Conservation (phyloP, 1,140 invertebrate species). For the Scaptomyza graminum region DNA sequence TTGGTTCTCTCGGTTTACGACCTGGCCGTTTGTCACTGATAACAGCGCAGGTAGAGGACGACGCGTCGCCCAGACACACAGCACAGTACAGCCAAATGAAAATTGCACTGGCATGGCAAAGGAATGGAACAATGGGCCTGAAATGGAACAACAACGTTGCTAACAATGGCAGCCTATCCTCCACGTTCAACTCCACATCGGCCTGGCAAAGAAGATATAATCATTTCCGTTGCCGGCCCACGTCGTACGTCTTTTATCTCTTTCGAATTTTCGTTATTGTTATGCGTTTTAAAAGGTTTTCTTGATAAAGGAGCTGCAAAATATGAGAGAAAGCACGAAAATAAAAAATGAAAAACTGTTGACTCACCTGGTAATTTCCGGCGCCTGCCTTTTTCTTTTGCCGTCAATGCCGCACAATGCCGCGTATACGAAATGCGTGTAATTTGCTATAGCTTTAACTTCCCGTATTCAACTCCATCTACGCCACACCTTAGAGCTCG, state of each 20-base stretch:
- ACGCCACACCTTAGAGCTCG: slow-evolving; percentile 12
- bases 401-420: slow-evolving; percentile 38
- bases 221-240: slow-evolving; percentile 79
- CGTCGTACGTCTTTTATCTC: slow-evolving; percentile 80
- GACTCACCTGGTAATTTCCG: slow-evolving; percentile 79
- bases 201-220: slow-evolving; percentile 65
- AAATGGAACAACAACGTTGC: slow-evolving; percentile 64
- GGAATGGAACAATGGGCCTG: slow-evolving; percentile 68
- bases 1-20: slow-evolving; percentile 35
- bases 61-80: slow-evolving; percentile 15
- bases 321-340: slow-evolving; percentile 11
- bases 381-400: slow-evolving; percentile 43
- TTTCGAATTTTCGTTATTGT: slow-evolving; percentile 82
- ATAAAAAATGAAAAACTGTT: slow-evolving; percentile 60
- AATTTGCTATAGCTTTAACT: slow-evolving; percentile 21
- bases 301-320: slow-evolving; percentile 56
- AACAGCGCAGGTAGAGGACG: slow-evolving; percentile 64
- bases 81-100: slow-evolving; percentile 52
- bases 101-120: slow-evolving; percentile 62
- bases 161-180: slow-evolving; percentile 51
- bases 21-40: slow-evolving; percentile 78
- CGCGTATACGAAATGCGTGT: slow-evolving; percentile 58
- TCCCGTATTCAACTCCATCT: slow-evolving; percentile 1
- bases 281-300: slow-evolving; percentile 79
- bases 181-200: not conserved